These are phyloP conservation scores for Xiphophorus birchmanni DNA, from an alignment of 2,797 vertebrate species.

Conservation along the genomic window DNA sequence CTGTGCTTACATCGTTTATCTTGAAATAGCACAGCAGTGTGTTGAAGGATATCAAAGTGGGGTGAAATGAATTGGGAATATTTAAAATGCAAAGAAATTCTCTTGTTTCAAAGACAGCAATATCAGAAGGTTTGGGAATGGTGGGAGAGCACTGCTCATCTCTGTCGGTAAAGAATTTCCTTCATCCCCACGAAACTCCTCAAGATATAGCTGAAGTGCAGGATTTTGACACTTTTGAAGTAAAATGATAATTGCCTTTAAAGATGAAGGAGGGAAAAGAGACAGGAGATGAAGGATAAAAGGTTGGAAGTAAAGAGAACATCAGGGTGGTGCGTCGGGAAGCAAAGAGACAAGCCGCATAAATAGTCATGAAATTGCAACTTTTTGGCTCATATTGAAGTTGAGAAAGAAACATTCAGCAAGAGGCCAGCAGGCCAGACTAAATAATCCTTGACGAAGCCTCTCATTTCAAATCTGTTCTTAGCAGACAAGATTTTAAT, in stretches of 20 bases:
- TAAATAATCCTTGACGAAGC: constrained; percentile 99
- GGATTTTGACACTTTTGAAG: constrained; percentile 79
- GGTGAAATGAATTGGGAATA: constrained; percentile 70
- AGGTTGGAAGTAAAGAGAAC: constrained; percentile 82
- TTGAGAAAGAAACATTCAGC: constrained; percentile 91
- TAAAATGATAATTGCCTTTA: constrained; percentile 84
- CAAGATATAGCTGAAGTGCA: constrained; percentile 74
- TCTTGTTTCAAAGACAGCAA: constrained; percentile 73
- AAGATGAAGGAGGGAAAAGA: constrained; percentile 77
- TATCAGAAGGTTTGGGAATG: constrained; percentile 63
- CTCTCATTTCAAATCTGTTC: constrained; percentile 99
- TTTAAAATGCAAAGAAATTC: constrained; percentile 78
- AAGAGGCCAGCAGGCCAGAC: constrained; percentile 98
- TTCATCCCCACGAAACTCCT: constrained; percentile 80
- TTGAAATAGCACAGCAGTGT: constrained; percentile 66
- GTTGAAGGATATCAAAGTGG: constrained; percentile 71
- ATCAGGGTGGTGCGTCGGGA: constrained; percentile 84
- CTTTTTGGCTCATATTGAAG: constrained; percentile 97
- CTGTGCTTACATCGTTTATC: constrained; percentile 68
- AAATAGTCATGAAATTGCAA: constrained; percentile 99
- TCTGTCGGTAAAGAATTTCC: constrained; percentile 76
- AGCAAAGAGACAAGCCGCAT: constrained; percentile 86
- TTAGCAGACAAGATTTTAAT: constrained; percentile 99
- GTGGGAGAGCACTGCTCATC: constrained; percentile 65
- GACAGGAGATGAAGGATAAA: constrained; percentile 85